phyloP scores from a whole-genome alignment of 2,113 vertebrate species.

The Cacatua alba region DNA sequence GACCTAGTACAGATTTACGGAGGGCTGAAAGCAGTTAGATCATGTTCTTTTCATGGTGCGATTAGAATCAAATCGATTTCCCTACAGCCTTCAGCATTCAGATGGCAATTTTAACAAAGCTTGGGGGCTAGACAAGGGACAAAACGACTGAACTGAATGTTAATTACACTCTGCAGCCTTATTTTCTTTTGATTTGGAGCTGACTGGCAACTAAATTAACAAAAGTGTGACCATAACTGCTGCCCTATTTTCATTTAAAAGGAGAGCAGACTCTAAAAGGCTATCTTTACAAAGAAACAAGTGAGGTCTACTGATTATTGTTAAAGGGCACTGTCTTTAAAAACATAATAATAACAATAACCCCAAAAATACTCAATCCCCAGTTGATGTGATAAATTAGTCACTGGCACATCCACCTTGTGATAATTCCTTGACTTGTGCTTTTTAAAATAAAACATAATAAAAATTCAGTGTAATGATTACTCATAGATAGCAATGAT shows the following conservation, averaged over 20 bases:
- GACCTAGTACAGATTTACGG: slow-evolving; percentile 98
- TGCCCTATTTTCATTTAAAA: slow-evolving; percentile 88
- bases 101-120: slow-evolving; percentile 93
- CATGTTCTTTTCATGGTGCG: slow-evolving; percentile 99
- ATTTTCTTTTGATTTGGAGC: slow-evolving; percentile 88
- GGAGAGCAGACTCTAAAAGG: slow-evolving; percentile 83
- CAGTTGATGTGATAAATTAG: slow-evolving; percentile 69
- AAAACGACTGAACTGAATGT: slow-evolving; percentile 96
- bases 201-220: slow-evolving; percentile 90
- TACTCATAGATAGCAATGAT: slow-evolving; percentile 52
- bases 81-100: slow-evolving; percentile 92
- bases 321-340: slow-evolving; percentile 81
- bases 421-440: slow-evolving; percentile 33
- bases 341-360: slow-evolving; percentile 75
- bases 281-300: slow-evolving; percentile 86
- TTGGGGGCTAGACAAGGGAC: slow-evolving; percentile 89
- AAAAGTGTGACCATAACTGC: slow-evolving; percentile 92
- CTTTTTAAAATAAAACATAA: slow-evolving; percentile 55
- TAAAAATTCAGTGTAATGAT: background rate
- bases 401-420: slow-evolving; percentile 24
- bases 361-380: slow-evolving; percentile 60
- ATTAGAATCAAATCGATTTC: slow-evolving; percentile 99
- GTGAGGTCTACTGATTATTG: slow-evolving; percentile 83
- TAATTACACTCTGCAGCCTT: slow-evolving; percentile 96
- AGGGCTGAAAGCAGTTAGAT: slow-evolving; percentile 99